Base-by-base conservation (phyloP, 2,113 vertebrate species). In the Eulemur macaco region DNA sequence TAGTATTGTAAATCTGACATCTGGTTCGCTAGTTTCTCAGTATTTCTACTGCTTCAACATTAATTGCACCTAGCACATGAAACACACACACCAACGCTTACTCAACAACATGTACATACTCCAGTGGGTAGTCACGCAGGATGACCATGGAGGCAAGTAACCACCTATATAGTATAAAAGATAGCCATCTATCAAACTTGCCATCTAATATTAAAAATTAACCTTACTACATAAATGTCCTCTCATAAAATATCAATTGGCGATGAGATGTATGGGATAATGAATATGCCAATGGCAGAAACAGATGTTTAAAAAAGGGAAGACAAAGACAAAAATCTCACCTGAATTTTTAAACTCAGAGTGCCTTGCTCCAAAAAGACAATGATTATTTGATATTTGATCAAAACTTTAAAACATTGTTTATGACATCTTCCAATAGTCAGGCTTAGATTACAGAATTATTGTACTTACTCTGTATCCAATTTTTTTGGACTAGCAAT, bases 401-500 rank as follows among this genome's bases (percentile, higher is more conserved):
- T 54, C 66, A 88, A 47, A 71, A 54, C 52, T 14, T 64, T 37
- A 42, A 31, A 52, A 91, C n/a, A 89, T 3, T 81, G n/a, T 78
- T 83, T 71, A 29, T 21, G 29, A 94, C 14, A 87, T 45, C 13
- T 54, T 14, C 63, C 8, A 63, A 2, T 3, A 13, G 17, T 45
- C 68, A 89, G 68, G 54, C 27, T 63, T 37, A 76, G 45, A 45
- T n/a, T 58, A 81, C 10, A 89, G 3, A 71, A 95, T 34, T 94
- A 87, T 42, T 89, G 64, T 96, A 99, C 99, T 99, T 98, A 99
- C 99, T 99, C 99, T 69, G 99, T 99, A 98, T 99, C 99, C 85
- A 99, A 99, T 98, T 99, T 99, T 98, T 99, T 99, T 74, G 99
- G 99, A 97, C 99, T 99, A 98, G 99, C 99, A 95, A 99, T 99